Evolutionary conservation across 2,797 vertebrate species (phyloP).

Genomic region (Myotis daubentonii): DNA sequence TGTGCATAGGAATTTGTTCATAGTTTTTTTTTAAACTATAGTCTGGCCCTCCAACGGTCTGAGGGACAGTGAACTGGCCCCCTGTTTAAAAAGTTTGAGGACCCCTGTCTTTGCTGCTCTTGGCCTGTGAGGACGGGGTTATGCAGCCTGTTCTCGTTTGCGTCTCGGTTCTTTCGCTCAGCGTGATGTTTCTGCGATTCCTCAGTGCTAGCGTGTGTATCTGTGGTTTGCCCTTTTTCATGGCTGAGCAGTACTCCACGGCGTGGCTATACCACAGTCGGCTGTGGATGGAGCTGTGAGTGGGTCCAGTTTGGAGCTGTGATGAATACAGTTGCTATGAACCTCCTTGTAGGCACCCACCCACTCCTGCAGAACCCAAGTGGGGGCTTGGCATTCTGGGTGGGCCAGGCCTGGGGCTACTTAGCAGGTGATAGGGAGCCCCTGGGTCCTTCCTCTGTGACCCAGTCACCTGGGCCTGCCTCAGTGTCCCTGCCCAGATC

Average conservation of each 20-base stretch:
- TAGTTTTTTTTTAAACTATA: too few relatives aligned
- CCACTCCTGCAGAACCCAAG: background rate
- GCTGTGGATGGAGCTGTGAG: fast-evolving
- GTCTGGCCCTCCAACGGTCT: too few relatives aligned
- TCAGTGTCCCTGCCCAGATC: background rate
- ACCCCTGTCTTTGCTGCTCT: too few relatives aligned
- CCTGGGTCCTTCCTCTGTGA: background rate
- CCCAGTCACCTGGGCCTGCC: background rate
- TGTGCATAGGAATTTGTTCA: too few relatives aligned
- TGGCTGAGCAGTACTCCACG: fast-evolving
- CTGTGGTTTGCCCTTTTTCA: too few relatives aligned
- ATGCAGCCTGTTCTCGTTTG: fast-evolving
- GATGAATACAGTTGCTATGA: fast-evolving
- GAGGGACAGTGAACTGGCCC: too few relatives aligned
- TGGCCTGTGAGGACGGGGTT: fast-evolving
- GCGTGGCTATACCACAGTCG: fast-evolving
- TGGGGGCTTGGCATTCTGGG: fast-evolving
- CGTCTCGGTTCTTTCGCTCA: fast-evolving
- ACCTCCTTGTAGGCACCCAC: fast-evolving
- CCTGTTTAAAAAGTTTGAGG: too few relatives aligned
- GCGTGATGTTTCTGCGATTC: fast-evolving
- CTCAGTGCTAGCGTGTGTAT: fast-evolving
- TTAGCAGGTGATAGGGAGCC: too few relatives aligned
- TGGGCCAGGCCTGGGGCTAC: background rate
- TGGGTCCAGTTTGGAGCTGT: background rate